Base-by-base conservation (phyloP, 1,140 invertebrate genomes). In the Nephila pilipes region DNA sequence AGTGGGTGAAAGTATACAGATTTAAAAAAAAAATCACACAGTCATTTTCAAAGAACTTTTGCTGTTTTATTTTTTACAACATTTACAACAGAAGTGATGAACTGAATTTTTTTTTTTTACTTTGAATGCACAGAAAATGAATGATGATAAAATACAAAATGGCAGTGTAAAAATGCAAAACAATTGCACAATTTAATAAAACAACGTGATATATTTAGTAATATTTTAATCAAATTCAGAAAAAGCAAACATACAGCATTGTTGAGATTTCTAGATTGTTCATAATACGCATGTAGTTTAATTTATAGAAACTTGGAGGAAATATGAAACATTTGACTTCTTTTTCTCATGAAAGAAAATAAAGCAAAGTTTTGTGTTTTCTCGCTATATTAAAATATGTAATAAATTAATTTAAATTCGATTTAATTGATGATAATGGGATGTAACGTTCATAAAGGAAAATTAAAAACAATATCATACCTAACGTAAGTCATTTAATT, bases 141-240 rank as follows among this genome's bases (percentile, higher is more conserved):
- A 57, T n/a, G 54, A 57, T 83, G 81, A 83, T 75, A 75, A 83
- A 83, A 83, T 83, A 83, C 81, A 83, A 83, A 83, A 83, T 83
- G 81, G 81, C 81, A 83, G 81, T 83, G 81, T 83, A 83, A 55
- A 55, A 83, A 57, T 29, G 54, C 38, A 38, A 83, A 83, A 83
- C 18, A 83, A 83, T 83, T 83, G 81, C 81, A 83, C 81, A 25
- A 83, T 55, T 46, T 83, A 83, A 14, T 57, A 83, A 83, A 83
- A 75, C 16, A 75, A 32, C 29, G 5, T 36, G 32, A 29, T 18
- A 75, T 32, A 18, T 69, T 32, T 12, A 10, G 0, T 29, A 75
- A 32, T 29, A 8, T 46, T 46, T 46, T 16, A 29, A 32, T 75
- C 29, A 29, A 36, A 75, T 36, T 32, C 29, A 32, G 29, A 75